A percentile compares a stretch with the other conserved stretches of the same genome.
Evolutionary conservation across 2,797 vertebrate genomes (phyloP).

Genomic region (Mus minutoides): DNA sequence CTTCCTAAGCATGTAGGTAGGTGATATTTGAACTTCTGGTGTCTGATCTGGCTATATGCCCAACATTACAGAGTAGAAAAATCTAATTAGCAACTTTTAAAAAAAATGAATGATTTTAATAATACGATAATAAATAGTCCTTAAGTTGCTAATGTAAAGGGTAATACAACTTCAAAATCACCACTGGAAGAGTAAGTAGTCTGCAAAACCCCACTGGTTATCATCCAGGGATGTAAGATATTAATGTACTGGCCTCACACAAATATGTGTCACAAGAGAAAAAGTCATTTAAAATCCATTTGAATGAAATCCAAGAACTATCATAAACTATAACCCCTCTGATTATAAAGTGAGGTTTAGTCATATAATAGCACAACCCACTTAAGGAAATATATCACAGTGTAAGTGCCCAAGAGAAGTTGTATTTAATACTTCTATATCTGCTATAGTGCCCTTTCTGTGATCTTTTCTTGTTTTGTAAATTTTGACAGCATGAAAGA

Average conservation of each 20-base stretch:
- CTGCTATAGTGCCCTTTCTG: neutral
- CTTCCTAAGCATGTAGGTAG: neutral
- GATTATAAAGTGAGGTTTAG: neutral
- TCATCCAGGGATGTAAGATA: neutral
- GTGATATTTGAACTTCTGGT: neutral
- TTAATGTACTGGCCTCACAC: neutral
- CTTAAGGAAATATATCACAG: neutral
- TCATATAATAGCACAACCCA: neutral
- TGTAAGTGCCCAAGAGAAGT: neutral
- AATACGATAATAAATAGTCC: neutral
- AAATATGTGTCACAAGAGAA: neutral
- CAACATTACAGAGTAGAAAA: neutral
- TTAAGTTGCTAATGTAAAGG: neutral
- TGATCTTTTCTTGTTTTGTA: neutral
- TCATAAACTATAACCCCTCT: slow-evolving; percentile 1
- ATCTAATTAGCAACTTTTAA: neutral
- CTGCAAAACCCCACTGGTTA: neutral
- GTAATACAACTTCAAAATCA: neutral
- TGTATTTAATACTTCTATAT: neutral
- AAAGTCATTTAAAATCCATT: slow-evolving; percentile 1
- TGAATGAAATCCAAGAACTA: slow-evolving; percentile 9
- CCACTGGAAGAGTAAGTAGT: neutral
- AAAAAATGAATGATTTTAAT: neutral
- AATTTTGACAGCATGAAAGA: neutral
- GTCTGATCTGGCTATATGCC: neutral